Evolutionary conservation across 2,888 invertebrate species (phyloP).

Genomic region (Diplazon laetatorius): DNA sequence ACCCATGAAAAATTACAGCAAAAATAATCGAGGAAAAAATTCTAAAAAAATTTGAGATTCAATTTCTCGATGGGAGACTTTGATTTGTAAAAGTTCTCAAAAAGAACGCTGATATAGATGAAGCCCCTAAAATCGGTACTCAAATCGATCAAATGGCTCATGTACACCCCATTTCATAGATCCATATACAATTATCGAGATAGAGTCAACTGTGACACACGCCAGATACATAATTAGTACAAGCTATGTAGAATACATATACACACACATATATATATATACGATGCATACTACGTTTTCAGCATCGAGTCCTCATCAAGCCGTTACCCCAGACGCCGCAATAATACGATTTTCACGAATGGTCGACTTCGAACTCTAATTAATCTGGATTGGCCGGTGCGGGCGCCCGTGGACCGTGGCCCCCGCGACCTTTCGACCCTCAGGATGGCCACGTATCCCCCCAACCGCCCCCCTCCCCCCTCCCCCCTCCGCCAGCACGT

Average conservation of each 20-base stretch:
- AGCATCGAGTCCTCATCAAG: conserved; percentile 59
- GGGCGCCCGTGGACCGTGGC: conserved; percentile 25
- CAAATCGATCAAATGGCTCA: too few species aligned
- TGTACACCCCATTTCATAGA: neutral
- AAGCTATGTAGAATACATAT: neutral
- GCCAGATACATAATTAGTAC: conserved; percentile 27
- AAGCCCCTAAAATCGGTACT: too few species aligned
- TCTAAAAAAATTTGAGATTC: too few species aligned
- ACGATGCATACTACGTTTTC: conserved; percentile 20
- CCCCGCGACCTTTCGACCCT: neutral
- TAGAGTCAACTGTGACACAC: conserved; percentile 20
- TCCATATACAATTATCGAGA: conserved; percentile 15
- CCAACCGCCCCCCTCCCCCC: conserved; percentile 5
- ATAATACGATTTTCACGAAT: conserved; percentile 80
- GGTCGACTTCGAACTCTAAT: conserved; percentile 80
- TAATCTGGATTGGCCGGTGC: conserved; percentile 76
- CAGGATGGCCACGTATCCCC: conserved; percentile 20
- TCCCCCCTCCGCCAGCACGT: conserved; percentile 22
- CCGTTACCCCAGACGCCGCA: conserved; percentile 70
- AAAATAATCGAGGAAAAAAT: too few species aligned
- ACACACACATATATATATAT: neutral
- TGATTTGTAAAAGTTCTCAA: too few species aligned
- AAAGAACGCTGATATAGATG: too few species aligned
- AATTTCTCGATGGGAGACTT: too few species aligned
- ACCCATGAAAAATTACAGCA: too few species aligned